Percentiles rank a stretch among this genome's conserved stretches.
These are phyloP conservation scores for Tangara arthus DNA, from an alignment of 2,797 vertebrate species.

Conservation along the genomic window DNA sequence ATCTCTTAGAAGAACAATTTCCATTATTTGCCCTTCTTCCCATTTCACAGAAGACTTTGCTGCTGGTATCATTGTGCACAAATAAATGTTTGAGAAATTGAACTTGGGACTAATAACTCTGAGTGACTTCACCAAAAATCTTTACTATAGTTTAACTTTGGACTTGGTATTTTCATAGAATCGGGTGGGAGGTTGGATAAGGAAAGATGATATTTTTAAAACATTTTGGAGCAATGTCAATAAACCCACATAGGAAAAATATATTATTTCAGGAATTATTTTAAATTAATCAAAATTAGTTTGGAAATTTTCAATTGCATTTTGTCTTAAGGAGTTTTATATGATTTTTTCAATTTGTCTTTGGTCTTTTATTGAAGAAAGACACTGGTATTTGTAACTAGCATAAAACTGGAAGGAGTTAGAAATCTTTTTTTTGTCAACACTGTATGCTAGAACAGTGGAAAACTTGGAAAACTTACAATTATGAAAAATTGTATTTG, in stretches of 20 bases:
- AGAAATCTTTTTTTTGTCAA: background rate
- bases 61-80: background rate
- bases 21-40: background rate
- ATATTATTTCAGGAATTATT: background rate
- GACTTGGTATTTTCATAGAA: background rate
- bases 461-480: background rate
- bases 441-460: background rate
- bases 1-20: background rate
- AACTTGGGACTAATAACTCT: background rate
- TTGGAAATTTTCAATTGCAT: background rate
- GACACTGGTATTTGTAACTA: background rate
- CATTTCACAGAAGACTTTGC: background rate
- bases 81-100: background rate
- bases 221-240: background rate
- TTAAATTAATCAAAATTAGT: background rate
- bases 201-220: background rate
- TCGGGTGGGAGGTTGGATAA: background rate
- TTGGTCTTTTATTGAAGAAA: background rate
- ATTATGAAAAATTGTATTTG: background rate
- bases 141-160: background rate
- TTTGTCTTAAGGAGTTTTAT: background rate
- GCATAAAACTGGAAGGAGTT: background rate
- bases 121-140: background rate
- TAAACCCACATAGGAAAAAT: background rate
- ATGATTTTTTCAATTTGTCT: background rate